Base-by-base conservation (phyloP, 2,888 invertebrate genomes). In the Elmis aenea region DNA sequence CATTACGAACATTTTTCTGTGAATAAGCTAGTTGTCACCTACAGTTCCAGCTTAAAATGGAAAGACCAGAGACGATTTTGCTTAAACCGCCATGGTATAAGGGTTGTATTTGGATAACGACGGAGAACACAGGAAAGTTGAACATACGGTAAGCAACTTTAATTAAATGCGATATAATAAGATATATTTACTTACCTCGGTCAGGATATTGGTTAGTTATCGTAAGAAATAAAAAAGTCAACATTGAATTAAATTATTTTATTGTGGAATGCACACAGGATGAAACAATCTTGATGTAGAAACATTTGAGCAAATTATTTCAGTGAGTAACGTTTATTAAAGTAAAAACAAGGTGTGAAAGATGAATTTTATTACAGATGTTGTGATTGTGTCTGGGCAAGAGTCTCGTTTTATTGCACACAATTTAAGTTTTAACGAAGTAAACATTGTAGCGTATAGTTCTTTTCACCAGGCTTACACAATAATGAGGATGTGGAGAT, bases 261-360 rank as follows among this genome's bases (percentile, higher is more conserved):
- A 59, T 61, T 60, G 58, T 61, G 57, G 57, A 61, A 58, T 61
- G 58, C 58, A 61, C 60, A 59, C 59, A 57, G 58, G 61, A 60
- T 58, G 55, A 58, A 61, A 57, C 54, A 55, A 60, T 59, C 50
- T 55, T 57, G 20, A 38, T 30, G 41, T 42, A 59, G 56, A 61
- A 59, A 59, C 52, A 54, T 54, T 59, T 61, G 61, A 63, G 61
- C 59, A 61, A 61, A 63, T 60, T 49, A 62, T 61, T 55, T 58
- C 54, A 55, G 55, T 57, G 57, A 57, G 55, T 57, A 52, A 51
- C 51, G 51, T 48, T 51, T 50, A 53, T 54, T 54, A 52, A 52
- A 55, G 45, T 21, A 33, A 35, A 38, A 59, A 58, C 51, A 57
- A 59, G 54, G 57, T 57, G 59, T 54, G 51, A 53, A 50, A 45